phyloP scores from a whole-genome alignment of 2,113 vertebrate genomes.

The Arizona elegans region DNA sequence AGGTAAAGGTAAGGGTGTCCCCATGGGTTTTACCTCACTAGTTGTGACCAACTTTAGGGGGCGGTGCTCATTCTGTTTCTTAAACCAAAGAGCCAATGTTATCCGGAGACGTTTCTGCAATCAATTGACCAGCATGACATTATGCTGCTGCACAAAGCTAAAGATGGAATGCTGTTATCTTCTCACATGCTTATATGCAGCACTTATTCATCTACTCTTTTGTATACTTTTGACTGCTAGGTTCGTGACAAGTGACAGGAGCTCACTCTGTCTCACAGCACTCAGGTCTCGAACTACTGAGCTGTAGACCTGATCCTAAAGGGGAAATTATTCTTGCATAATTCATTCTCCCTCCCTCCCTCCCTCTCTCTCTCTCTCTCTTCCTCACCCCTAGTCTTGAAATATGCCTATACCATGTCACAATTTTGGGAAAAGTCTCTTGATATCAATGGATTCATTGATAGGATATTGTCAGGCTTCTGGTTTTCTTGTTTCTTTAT shows the following conservation, averaged over 20 bases:
- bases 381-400: background rate
- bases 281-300: background rate
- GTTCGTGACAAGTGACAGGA: background rate
- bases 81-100: background rate
- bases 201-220: background rate
- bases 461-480: constrained; percentile 14
- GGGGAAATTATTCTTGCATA: background rate
- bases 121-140: background rate
- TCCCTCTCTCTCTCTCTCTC: background rate
- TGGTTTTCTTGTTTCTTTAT: background rate
- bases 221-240: background rate
- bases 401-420: background rate
- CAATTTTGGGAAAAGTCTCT: background rate
- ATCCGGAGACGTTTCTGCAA: background rate
- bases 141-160: background rate
- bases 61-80: background rate
- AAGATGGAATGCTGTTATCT: background rate
- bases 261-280: background rate
- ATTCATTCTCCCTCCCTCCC: background rate
- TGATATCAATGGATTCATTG: constrained; percentile 22
- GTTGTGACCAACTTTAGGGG: background rate
- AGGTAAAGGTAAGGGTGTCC: background rate
- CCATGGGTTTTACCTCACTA: background rate
- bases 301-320: background rate
- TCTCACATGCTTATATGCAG: background rate